Evolutionary conservation across 53 echinoderm and acorn worm genomes (phyloP).

Genomic region (Stichopus horrens): DNA sequence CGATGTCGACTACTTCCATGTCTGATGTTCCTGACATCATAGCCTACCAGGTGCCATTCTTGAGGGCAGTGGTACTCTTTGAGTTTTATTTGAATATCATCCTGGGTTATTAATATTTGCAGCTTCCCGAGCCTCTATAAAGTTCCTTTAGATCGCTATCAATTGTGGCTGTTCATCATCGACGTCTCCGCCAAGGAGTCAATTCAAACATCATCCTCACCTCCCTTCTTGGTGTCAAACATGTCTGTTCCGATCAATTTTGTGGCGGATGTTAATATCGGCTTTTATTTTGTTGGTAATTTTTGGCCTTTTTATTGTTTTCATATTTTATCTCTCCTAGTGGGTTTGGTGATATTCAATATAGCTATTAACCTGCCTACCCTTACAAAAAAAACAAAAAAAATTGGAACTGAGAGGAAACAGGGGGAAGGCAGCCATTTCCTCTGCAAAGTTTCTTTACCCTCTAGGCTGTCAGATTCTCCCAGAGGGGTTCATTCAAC

Average conservation of each 20-base stretch:
- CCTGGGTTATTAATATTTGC: not conserved
- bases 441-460: conserved; percentile 24
- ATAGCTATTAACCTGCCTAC: not conserved
- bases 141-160: not conserved
- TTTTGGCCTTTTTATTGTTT: not conserved
- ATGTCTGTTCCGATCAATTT: not conserved
- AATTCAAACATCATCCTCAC: not conserved
- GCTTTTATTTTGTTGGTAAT: not conserved
- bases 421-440: not conserved
- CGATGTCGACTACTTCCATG: too few relatives aligned
- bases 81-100: too few relatives aligned
- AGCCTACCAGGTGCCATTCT: too few relatives aligned
- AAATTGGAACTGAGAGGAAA: not conserved
- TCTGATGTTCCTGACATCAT: too few relatives aligned
- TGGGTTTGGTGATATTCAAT: not conserved
- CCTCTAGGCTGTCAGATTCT: not conserved
- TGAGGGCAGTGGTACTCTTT: too few relatives aligned
- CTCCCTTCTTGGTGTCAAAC: not conserved
- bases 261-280: not conserved
- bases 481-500: conserved; percentile 3
- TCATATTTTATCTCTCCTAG: not conserved
- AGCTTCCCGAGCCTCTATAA: not conserved
- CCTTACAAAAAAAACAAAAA: not conserved
- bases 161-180: not conserved
- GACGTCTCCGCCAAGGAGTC: not conserved